Evolutionary conservation across 2,888 invertebrate genomes (phyloP).

Genomic region (Lasioglossum pauxillum): DNA sequence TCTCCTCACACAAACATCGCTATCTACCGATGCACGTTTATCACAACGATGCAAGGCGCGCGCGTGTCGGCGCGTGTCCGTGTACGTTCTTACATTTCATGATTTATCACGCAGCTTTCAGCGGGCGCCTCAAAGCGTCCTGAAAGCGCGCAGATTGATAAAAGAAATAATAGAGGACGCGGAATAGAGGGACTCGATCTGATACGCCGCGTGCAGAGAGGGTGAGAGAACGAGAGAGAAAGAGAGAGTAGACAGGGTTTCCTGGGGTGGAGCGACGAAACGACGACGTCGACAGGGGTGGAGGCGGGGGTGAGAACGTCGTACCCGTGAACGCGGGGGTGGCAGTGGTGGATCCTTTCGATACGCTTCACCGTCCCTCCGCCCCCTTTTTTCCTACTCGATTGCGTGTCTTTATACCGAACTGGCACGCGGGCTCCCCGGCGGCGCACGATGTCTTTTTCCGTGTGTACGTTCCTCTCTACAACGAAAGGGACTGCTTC

Average conservation of each 20-base stretch:
- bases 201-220: constrained; percentile 72
- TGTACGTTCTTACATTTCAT: constrained; percentile 84
- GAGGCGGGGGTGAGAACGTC: constrained; percentile 53
- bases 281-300: constrained; percentile 56
- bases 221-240: constrained; percentile 56
- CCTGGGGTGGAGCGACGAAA: constrained; percentile 56
- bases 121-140: constrained; percentile 81
- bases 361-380: constrained; percentile 64
- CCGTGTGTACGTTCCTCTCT: constrained; percentile 26
- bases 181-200: constrained; percentile 82
- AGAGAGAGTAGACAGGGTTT: constrained; percentile 49
- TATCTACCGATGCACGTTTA: constrained; percentile 43
- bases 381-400: constrained; percentile 57
- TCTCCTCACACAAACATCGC: constrained; percentile 17
- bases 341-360: constrained; percentile 69
- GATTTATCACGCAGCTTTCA: constrained; percentile 85
- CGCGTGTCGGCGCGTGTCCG: constrained; percentile 68
- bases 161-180: constrained; percentile 84
- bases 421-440: constrained; percentile 64
- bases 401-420: constrained; percentile 68
- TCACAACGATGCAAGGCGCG: not conserved
- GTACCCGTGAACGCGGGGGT: constrained; percentile 58
- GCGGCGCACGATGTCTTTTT: constrained; percentile 28
- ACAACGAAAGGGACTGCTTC: not conserved
- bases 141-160: constrained; percentile 84